A percentile compares a stretch with the other conserved stretches of the same genome.
Evolutionary conservation across 2,888 invertebrate species (phyloP).

Genomic region (Hemithea aestivaria): DNA sequence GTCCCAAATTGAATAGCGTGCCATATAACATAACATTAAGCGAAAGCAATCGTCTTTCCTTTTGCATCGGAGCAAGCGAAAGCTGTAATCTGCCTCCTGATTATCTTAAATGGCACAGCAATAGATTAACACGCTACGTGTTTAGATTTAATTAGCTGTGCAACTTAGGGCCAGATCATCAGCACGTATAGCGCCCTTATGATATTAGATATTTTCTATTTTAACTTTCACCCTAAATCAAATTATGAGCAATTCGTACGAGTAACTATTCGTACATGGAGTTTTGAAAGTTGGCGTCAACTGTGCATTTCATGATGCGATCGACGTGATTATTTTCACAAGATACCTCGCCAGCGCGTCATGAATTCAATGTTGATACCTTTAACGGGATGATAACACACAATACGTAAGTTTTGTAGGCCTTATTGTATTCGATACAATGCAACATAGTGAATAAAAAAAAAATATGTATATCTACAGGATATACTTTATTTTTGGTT

Average conservation of each 20-base stretch:
- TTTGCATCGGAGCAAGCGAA: conserved; percentile 19
- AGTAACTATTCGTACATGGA: conserved; percentile 11
- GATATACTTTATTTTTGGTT: no score
- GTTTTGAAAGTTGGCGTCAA: conserved; percentile 15
- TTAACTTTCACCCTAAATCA: conserved; percentile 17
- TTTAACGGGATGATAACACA: no score
- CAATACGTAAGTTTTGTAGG: no score
- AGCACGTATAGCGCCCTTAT: conserved; percentile 14
- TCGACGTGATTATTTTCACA: no score
- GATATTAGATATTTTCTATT: conserved; percentile 7
- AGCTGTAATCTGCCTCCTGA: conserved; percentile 17
- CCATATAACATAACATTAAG: conserved; percentile 20
- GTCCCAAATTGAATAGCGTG: conserved; percentile 17
- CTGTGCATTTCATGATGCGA: no score
- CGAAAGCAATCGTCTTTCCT: conserved; percentile 19
- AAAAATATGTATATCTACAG: no score
- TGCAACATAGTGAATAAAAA: no score
- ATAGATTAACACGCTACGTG: conserved; percentile 20
- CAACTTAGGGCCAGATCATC: conserved; percentile 16
- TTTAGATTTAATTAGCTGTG: conserved; percentile 9
- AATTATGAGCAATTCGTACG: no score
- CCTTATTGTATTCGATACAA: no score
- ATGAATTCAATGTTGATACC: no score
- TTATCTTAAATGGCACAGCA: conserved; percentile 18
- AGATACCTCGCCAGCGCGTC: no score